Percentiles rank a stretch among this genome's conserved stretches.
These are phyloP conservation scores for Calephelis nemesis DNA, from an alignment of 1,140 invertebrate genomes.

Conservation along the genomic window DNA sequence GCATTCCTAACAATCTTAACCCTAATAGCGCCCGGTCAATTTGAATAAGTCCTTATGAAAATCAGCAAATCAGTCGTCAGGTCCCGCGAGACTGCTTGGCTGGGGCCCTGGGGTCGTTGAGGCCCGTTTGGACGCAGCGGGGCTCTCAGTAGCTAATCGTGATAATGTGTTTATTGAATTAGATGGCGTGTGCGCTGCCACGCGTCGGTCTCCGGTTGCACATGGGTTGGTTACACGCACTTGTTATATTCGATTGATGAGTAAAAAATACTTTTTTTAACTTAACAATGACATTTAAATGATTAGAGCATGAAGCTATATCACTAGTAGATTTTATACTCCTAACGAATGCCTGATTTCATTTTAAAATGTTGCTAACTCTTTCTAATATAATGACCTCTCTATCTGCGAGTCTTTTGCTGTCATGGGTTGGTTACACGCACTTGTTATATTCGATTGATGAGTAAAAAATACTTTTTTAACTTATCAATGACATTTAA, in stretches of 20 bases:
- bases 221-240: constrained; percentile 35
- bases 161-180: constrained; percentile 79
- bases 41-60: constrained; percentile 61
- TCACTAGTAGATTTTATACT: too few relatives aligned
- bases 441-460: constrained; percentile 25
- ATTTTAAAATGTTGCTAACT: too few relatives aligned
- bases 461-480: constrained; percentile 15
- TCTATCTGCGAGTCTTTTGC: too few relatives aligned
- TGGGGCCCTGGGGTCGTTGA: constrained; percentile 48
- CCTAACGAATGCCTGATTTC: too few relatives aligned
- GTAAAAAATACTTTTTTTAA: constrained; percentile 15
- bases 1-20: constrained; percentile 28
- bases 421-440: constrained; percentile 32
- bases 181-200: constrained; percentile 62
- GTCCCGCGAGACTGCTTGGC: constrained; percentile 44
- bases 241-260: constrained; percentile 25
- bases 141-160: constrained; percentile 68
- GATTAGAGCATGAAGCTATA: too few relatives aligned
- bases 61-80: constrained; percentile 54
- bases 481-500: background rate
- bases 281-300: background rate
- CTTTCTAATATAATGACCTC: too few relatives aligned
- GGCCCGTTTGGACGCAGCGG: constrained; percentile 43
- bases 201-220: constrained; percentile 44
- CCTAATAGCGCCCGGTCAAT: constrained; percentile 37